These are phyloP conservation scores for Takifugu rubripes DNA, from an alignment of 2,797 vertebrate genomes.

Conservation along the genomic window DNA sequence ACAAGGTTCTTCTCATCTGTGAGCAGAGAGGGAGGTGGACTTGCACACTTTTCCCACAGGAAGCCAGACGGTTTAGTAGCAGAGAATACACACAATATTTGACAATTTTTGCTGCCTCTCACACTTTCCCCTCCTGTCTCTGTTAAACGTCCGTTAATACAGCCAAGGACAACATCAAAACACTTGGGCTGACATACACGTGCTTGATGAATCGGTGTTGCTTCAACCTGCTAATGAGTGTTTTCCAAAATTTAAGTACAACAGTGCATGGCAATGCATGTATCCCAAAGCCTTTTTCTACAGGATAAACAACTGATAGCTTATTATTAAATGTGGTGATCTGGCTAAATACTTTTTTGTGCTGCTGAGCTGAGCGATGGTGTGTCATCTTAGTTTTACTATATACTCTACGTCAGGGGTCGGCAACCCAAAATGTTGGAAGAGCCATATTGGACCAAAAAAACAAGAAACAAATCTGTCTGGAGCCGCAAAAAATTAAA, in stretches of 20 bases:
- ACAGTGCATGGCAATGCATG: no score
- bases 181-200: neutral
- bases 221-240: slow-evolving; percentile 7
- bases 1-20: neutral
- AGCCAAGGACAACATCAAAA: slow-evolving; percentile 15
- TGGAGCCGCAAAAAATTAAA: no score
- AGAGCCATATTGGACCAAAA: no score
- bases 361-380: no score
- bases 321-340: no score
- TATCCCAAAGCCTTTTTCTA: no score
- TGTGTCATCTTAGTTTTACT: no score
- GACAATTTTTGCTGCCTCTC: slow-evolving; percentile 15
- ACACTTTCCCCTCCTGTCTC: slow-evolving; percentile 10
- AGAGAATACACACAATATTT: slow-evolving; percentile 12
- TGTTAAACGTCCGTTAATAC: neutral
- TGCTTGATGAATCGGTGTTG: slow-evolving; percentile 12
- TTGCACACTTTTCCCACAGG: slow-evolving; percentile 25
- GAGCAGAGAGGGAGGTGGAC: slow-evolving; percentile 1
- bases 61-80: slow-evolving; percentile 14
- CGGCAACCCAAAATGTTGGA: no score
- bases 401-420: no score
- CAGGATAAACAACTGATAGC: no score
- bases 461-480: no score
- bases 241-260: slow-evolving; percentile 15
- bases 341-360: no score